phyloP scores from a whole-genome alignment of 2,113 vertebrate genomes.

The Thamnaconus septentrionalis region DNA sequence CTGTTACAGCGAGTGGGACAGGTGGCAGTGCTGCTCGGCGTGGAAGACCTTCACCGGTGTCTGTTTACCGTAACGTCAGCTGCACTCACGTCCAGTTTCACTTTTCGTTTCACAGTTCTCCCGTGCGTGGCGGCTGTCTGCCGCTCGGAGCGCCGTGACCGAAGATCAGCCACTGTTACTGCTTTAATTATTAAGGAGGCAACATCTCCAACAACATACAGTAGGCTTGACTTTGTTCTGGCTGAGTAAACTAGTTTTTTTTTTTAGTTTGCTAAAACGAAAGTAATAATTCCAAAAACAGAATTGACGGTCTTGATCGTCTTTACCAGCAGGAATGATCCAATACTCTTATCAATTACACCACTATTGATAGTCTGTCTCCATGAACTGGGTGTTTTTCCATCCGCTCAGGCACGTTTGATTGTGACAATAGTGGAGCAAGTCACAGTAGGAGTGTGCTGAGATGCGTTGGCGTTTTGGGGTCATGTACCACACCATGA shows the following conservation, averaged over 20 bases:
- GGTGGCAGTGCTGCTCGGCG: slow-evolving; percentile 61
- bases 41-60: slow-evolving; percentile 32
- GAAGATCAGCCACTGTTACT: slow-evolving; percentile 18
- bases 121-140: slow-evolving; percentile 45
- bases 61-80: slow-evolving; percentile 48
- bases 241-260: background rate
- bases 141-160: slow-evolving; percentile 27
- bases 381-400: slow-evolving; percentile 11
- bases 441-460: slow-evolving; percentile 6
- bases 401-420: slow-evolving; percentile 18
- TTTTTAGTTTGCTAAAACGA: too few relatives aligned
- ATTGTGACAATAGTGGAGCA: slow-evolving; percentile 23
- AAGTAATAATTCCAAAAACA: background rate
- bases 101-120: background rate
- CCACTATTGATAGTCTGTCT: slow-evolving; percentile 9
- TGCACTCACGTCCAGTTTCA: slow-evolving; percentile 3
- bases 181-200: slow-evolving; percentile 38
- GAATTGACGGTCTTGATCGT: background rate
- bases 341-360: background rate
- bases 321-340: too few relatives aligned
- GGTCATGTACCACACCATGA: slow-evolving; percentile 35
- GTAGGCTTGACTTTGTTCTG: background rate
- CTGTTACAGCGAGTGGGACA: slow-evolving; percentile 58
- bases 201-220: too few relatives aligned
- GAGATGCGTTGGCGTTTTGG: slow-evolving; percentile 60